Evolutionary conservation across 2,797 vertebrate species (phyloP).

Genomic region (Prunella strophiata): DNA sequence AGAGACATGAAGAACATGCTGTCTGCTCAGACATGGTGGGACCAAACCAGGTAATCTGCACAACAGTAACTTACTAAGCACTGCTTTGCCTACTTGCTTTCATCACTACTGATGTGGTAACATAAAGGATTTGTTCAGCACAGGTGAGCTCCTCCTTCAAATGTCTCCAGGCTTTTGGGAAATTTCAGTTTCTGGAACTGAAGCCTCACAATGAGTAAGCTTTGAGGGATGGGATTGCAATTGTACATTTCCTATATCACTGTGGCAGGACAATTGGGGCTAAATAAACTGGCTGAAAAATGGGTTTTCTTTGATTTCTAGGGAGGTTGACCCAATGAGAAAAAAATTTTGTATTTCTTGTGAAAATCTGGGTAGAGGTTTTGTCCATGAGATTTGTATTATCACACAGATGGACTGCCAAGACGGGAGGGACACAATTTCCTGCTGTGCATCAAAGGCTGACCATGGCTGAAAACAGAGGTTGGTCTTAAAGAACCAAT

Average conservation of each 20-base stretch:
- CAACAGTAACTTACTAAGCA: neutral
- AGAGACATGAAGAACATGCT: neutral
- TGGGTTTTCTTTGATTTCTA: neutral
- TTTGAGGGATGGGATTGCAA: neutral
- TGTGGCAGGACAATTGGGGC: neutral
- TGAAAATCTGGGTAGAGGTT: neutral
- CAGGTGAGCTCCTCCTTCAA: neutral
- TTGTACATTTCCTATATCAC: neutral
- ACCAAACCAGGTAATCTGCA: neutral
- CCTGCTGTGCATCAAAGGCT: neutral
- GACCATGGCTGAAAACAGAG: neutral
- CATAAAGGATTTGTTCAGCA: neutral
- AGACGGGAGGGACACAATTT: neutral
- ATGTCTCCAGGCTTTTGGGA: conserved; percentile 20
- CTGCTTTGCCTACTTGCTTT: neutral
- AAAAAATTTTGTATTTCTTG: neutral
- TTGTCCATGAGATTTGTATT: neutral
- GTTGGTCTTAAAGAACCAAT: neutral
- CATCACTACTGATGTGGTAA: neutral
- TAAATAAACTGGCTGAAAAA: neutral
- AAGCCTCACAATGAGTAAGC: neutral
- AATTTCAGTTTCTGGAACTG: neutral
- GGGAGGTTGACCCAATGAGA: neutral
- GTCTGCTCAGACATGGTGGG: neutral
- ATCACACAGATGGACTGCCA: neutral